These are phyloP conservation scores for Cyanocitta stelleri DNA, from an alignment of 2,113 vertebrate species.

Conservation along the genomic window DNA sequence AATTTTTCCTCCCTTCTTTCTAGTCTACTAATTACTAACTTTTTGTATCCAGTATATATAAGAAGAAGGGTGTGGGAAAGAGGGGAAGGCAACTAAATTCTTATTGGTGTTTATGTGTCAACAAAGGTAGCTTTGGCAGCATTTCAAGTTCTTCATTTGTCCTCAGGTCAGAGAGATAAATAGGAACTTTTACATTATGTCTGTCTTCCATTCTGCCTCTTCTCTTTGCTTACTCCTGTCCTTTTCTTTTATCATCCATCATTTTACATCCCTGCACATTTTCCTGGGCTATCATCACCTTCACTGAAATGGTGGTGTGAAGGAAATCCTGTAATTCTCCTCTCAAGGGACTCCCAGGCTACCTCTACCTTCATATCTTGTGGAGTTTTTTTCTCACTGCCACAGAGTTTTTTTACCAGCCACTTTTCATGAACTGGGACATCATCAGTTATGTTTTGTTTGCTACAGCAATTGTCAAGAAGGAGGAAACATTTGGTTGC, in stretches of 20 bases:
- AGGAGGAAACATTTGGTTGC: conserved; percentile 27
- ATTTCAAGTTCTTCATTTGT: conserved; percentile 25
- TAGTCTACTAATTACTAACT: not conserved
- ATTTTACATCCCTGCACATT: not conserved
- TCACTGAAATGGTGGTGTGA: not conserved
- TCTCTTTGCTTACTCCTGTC: not conserved
- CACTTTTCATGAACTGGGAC: not conserved
- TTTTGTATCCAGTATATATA: not conserved
- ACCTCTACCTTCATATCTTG: not conserved
- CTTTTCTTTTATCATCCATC: not conserved
- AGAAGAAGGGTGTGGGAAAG: not conserved
- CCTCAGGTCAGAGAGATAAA: conserved; percentile 1
- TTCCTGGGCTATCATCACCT: not conserved
- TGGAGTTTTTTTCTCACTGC: not conserved
- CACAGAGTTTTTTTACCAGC: not conserved
- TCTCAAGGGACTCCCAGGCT: not conserved
- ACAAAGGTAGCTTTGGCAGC: not conserved
- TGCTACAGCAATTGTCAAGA: not conserved
- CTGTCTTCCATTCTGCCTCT: not conserved
- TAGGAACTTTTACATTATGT: not conserved
- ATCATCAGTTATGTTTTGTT: not conserved
- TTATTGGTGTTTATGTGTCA: not conserved
- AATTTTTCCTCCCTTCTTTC: not conserved
- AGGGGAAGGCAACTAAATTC: not conserved
- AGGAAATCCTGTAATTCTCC: not conserved